Base-by-base conservation (phyloP, 2,113 vertebrate genomes). In the Bolborhynchus lineola region DNA sequence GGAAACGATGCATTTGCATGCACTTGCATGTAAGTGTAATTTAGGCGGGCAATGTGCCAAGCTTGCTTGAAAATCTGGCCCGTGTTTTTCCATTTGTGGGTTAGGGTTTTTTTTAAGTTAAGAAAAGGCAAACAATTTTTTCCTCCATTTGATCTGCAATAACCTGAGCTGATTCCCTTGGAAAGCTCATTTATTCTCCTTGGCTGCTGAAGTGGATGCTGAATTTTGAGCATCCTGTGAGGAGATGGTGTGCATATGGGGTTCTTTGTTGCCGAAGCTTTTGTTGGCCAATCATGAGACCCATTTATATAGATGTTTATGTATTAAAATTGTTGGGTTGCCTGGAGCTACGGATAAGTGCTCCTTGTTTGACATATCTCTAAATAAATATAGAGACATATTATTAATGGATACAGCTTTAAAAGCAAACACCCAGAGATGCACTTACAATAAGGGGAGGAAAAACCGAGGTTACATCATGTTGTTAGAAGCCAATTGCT, bases 381-480 rank as follows among this genome's bases (percentile, higher is more conserved):
- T 97, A 96, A 95, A 96, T 95, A 92, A 94, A 96, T 95, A 96
- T 69, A 80, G 59, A 77, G 85, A 81, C 86, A 82, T 79, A 79
- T 93, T 95, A 95, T 94, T 96, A 96, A 96, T 96, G 91, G 93
- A 86, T 96, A 95, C 59, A 75, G 82, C 92, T 95, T 97, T 94
- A 96, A 97, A 92, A 90, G 96, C 93, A 95, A 96, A 90, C 86
- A 95, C 94, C 75, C 91, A 93, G 83, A 91, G 88, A 94, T 94
- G 76, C 90, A 91, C 74, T 97, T 95, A 96, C 82, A 97, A 95
- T 95, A 76, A 93, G 69, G 94, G 63, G 79, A 96, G 74, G 92
- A 95, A 97, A 97, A 97, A 95, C 67, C 91, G 94, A 95, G 88
- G 92, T 97, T 97, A 94, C 95, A 95, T 96, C 97, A 97, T 90